A percentile compares a stretch with the other conserved stretches of the same genome.
phyloP scores from a whole-genome alignment of 2,113 vertebrate genomes.

The Crotalus horridus region DNA sequence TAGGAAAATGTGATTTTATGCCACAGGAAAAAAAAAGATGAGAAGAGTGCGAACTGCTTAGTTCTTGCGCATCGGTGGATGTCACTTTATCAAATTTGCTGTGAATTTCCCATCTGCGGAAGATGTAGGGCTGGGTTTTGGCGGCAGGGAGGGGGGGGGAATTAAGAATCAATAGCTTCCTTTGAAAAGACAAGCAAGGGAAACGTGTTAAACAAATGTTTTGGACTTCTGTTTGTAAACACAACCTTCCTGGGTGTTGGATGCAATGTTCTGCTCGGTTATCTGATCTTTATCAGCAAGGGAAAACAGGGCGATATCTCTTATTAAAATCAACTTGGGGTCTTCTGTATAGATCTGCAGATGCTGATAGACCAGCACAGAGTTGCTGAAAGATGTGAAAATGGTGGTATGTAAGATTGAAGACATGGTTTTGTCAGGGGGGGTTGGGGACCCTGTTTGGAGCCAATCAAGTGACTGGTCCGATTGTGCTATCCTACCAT shows the following conservation, averaged over 20 bases:
- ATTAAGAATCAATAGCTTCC: background rate
- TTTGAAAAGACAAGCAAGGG: background rate
- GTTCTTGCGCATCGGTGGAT: background rate
- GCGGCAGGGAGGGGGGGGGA: background rate
- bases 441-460: background rate
- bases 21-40: background rate
- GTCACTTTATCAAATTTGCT: conserved; percentile 4
- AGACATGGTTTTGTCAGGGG: background rate
- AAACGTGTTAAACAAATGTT: background rate
- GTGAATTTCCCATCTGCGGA: background rate
- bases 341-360: background rate
- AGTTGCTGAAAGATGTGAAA: background rate
- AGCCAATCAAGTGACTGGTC: background rate
- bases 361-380: background rate
- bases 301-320: too few relatives aligned
- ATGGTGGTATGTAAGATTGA: background rate
- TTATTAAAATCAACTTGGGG: background rate
- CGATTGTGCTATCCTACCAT: background rate
- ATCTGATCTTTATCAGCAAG: background rate
- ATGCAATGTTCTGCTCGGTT: background rate
- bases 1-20: background rate
- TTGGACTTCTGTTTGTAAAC: background rate
- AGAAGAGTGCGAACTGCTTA: background rate
- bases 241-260: background rate
- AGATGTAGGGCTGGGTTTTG: background rate